These are phyloP conservation scores for Urophycis tenuis DNA, from an alignment of 2,797 vertebrate species.

Conservation along the genomic window DNA sequence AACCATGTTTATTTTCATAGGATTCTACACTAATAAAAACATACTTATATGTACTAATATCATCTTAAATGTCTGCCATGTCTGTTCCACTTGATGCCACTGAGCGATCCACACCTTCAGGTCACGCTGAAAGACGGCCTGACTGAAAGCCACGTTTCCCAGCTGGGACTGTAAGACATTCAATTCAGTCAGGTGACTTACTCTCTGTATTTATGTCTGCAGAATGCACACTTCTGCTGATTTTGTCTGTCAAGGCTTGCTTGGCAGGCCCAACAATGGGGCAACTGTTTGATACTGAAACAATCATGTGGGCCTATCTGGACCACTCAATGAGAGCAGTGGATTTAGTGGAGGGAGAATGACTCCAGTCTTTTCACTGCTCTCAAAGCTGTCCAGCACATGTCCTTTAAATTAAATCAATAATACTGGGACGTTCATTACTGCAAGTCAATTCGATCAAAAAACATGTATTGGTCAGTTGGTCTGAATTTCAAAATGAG, in stretches of 20 bases:
- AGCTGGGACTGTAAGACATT: not conserved
- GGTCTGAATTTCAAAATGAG: too few relatives aligned
- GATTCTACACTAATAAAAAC: too few relatives aligned
- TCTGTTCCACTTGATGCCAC: too few relatives aligned
- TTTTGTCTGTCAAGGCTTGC: conserved; percentile 19
- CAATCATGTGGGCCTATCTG: conserved; percentile 5
- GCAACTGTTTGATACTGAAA: conserved; percentile 31
- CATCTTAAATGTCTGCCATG: too few relatives aligned
- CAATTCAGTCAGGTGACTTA: not conserved
- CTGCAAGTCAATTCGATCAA: too few relatives aligned
- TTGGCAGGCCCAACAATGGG: conserved; percentile 29
- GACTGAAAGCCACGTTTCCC: not conserved
- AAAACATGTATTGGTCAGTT: not conserved
- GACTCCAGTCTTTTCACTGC: not conserved
- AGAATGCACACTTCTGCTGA: conserved; percentile 26
- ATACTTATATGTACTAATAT: too few relatives aligned
- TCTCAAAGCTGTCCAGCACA: not conserved
- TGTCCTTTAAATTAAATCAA: not conserved
- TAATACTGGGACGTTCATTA: not conserved
- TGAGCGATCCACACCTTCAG: too few relatives aligned
- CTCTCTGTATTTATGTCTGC: not conserved
- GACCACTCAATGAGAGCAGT: not conserved
- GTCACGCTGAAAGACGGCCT: not conserved
- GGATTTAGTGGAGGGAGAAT: not conserved
- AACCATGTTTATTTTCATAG: too few relatives aligned